Conservation (phyloP, 2,113 vertebrate genomes). For the Neotragus moschatus region DNA sequence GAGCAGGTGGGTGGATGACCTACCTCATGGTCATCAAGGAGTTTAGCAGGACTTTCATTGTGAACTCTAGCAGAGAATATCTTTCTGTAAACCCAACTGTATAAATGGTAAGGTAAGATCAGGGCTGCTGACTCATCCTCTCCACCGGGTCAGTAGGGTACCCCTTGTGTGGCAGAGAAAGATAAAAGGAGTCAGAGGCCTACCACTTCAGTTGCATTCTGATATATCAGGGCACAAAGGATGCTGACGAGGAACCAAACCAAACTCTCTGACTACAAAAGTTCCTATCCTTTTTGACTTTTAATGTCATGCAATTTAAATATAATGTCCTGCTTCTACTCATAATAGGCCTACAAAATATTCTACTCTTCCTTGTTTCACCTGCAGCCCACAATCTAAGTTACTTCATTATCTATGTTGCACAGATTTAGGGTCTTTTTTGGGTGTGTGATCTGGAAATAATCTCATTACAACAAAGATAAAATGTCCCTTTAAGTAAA, state of each 20-base stretch:
- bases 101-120: background rate
- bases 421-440: background rate
- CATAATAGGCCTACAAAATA: background rate
- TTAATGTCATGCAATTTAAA: background rate
- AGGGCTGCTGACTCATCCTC: background rate
- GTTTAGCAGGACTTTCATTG: background rate
- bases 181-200: background rate
- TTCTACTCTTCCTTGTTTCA: background rate
- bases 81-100: background rate
- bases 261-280: background rate
- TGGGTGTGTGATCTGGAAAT: background rate
- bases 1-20: background rate
- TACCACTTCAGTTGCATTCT: background rate
- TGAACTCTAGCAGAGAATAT: background rate
- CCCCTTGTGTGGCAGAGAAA: background rate
- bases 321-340: background rate
- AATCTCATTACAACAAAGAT: background rate
- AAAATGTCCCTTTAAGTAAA: constrained; percentile 13
- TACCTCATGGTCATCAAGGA: background rate
- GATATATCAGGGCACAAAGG: background rate
- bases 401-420: background rate
- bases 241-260: background rate
- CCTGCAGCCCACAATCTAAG: background rate
- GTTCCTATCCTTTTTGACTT: background rate
- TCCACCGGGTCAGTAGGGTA: background rate